These are phyloP conservation scores for Anadara kagoshimensis DNA, from an alignment of 1,140 invertebrate genomes.

Conservation along the genomic window DNA sequence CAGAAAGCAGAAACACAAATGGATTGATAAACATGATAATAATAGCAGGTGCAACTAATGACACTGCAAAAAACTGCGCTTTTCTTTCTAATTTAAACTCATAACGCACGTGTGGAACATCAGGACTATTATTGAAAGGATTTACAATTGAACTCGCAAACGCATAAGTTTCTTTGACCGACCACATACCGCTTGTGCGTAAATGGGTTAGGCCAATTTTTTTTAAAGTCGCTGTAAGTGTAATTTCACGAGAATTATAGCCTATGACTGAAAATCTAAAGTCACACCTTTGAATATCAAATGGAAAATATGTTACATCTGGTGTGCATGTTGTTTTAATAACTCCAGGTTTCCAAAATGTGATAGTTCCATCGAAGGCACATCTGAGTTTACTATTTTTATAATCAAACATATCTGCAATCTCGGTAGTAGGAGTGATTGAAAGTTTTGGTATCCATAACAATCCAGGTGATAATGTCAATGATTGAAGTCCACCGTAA, in stretches of 20 bases:
- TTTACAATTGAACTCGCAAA: background rate
- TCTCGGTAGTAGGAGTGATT: background rate
- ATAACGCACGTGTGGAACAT: background rate
- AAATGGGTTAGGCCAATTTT: no score
- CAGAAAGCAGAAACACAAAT: conserved; percentile 13
- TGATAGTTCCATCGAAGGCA: background rate
- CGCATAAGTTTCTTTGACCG: background rate
- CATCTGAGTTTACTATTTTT: background rate
- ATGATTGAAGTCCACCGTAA: background rate
- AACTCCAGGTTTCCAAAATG: background rate
- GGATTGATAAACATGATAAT: conserved; percentile 5
- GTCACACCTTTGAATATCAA: conserved; percentile 1
- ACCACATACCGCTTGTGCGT: no score
- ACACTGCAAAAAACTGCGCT: background rate
- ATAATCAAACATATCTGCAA: background rate
- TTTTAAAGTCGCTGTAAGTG: no score
- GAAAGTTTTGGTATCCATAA: background rate
- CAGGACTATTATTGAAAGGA: background rate
- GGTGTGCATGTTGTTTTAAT: conserved; percentile 2
- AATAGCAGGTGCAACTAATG: background rate
- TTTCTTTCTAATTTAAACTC: background rate
- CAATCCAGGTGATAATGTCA: background rate
- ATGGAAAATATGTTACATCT: conserved; percentile 5
- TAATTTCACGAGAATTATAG: background rate
- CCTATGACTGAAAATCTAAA: background rate